Percentiles rank a stretch among this genome's conserved stretches.
phyloP scores from a whole-genome alignment of 2,797 vertebrate species.

The Trachurus trachurus region DNA sequence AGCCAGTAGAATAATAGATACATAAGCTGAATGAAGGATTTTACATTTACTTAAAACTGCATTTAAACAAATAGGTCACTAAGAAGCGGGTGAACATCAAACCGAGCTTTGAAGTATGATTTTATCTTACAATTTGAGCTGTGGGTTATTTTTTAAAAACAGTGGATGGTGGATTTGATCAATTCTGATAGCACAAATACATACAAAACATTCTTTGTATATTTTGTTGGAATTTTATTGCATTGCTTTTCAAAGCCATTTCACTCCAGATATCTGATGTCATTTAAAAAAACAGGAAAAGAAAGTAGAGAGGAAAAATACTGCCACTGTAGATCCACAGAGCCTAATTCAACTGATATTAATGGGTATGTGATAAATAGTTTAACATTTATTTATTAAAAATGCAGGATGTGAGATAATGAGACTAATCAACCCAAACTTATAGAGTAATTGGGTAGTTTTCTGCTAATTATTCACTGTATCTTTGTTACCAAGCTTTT shows the following conservation, averaged over 20 bases:
- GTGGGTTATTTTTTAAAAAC: not conserved
- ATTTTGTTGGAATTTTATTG: not conserved
- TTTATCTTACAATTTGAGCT: not conserved
- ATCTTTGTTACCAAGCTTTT: not conserved
- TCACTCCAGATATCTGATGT: not conserved
- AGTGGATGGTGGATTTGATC: not conserved
- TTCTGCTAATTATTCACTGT: not conserved
- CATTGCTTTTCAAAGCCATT: not conserved
- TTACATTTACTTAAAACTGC: not conserved
- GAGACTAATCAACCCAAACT: no score
- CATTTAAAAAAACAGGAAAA: not conserved
- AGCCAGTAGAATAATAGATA: not conserved
- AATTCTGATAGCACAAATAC: not conserved
- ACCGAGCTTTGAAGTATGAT: not conserved
- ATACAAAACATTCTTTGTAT: not conserved
- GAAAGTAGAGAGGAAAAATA: not conserved
- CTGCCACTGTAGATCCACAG: no score
- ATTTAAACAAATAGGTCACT: constrained; percentile 31
- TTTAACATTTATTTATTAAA: no score
- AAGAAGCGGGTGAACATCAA: constrained; percentile 29
- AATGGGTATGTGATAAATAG: not conserved
- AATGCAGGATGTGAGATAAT: no score
- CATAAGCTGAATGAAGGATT: not conserved
- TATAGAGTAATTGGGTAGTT: no score
- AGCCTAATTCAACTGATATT: not conserved